A percentile compares a stretch with the other conserved stretches of the same genome.
These are phyloP conservation scores for Emydoidea blandingii DNA, from an alignment of 2,797 vertebrate genomes.

Conservation along the genomic window DNA sequence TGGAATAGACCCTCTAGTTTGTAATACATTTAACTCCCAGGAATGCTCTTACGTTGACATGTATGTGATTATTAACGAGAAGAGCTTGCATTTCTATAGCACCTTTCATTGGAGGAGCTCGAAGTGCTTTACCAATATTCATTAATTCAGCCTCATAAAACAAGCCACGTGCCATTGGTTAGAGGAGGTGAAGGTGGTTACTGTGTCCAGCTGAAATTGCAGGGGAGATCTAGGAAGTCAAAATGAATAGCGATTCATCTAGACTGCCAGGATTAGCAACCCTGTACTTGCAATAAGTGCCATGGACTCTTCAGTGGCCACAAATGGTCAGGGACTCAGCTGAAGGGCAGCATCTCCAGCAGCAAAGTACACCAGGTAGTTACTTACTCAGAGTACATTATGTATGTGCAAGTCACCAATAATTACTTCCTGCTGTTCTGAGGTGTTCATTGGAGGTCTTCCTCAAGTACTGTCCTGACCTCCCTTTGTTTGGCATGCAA, in stretches of 20 bases:
- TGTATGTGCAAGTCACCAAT: background rate
- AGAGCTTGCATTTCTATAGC: background rate
- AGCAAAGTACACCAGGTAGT: background rate
- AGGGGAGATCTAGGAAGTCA: conserved; percentile 14
- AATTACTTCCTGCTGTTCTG: background rate
- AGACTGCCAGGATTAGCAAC: background rate
- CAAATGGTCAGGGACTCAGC: background rate
- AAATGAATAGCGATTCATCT: background rate
- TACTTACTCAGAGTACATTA: background rate
- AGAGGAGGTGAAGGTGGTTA: background rate
- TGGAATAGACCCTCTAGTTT: fast-evolving
- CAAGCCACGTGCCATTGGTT: background rate
- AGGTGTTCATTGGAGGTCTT: background rate
- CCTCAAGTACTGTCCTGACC: background rate
- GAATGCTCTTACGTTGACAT: background rate
- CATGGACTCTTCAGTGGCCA: background rate
- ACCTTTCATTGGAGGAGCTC: background rate
- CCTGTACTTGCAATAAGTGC: background rate
- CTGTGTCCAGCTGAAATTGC: background rate
- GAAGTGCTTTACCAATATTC: background rate
- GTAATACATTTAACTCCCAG: background rate
- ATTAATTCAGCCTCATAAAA: background rate
- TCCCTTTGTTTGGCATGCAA: background rate
- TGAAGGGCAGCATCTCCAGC: background rate
- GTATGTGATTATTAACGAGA: background rate